Conservation (phyloP, 2,888 invertebrate species). For the Vesta saturnalis region DNA sequence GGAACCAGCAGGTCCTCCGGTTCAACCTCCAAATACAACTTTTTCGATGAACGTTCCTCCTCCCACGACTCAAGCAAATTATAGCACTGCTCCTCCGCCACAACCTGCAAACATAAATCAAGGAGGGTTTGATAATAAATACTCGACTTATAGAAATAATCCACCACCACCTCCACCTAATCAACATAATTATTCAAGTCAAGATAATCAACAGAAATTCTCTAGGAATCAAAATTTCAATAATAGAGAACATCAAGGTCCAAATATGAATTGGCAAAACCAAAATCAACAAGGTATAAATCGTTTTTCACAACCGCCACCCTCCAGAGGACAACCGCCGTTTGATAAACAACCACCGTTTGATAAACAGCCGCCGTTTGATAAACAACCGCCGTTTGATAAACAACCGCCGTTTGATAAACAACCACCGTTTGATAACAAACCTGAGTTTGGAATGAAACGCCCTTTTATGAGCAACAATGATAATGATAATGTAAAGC, state of each 20-base stretch:
- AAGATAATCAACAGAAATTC: conserved; percentile 15
- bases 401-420: too few species aligned
- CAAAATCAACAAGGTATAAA: conserved; percentile 8
- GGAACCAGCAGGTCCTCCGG: conserved; percentile 50
- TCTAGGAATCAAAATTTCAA: conserved; percentile 25
- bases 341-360: conserved; percentile 10
- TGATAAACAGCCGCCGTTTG: conserved; percentile 36
- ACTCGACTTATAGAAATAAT: conserved; percentile 46
- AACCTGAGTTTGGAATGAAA: conserved; percentile 28
- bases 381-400: too few species aligned
- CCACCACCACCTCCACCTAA: conserved; percentile 23
- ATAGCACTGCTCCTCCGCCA: conserved; percentile 51
- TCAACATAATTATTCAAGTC: neutral
- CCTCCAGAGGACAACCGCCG: neutral
- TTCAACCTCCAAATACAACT: conserved; percentile 40
- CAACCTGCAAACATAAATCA: conserved; percentile 41
- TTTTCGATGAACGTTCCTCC: conserved; percentile 48
- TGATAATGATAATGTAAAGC: conserved; percentile 42
- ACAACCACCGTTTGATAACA: conserved; percentile 3
- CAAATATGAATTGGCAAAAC: conserved; percentile 28
- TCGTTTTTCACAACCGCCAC: conserved; percentile 26
- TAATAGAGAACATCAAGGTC: conserved; percentile 6
- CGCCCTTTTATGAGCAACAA: conserved; percentile 31
- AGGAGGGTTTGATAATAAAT: conserved; percentile 46
- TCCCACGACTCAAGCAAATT: conserved; percentile 46